Percentiles rank a stretch among this genome's conserved stretches.
Evolutionary conservation across 1,140 invertebrate genomes (phyloP).

Genomic region (Contarinia nasturtii): DNA sequence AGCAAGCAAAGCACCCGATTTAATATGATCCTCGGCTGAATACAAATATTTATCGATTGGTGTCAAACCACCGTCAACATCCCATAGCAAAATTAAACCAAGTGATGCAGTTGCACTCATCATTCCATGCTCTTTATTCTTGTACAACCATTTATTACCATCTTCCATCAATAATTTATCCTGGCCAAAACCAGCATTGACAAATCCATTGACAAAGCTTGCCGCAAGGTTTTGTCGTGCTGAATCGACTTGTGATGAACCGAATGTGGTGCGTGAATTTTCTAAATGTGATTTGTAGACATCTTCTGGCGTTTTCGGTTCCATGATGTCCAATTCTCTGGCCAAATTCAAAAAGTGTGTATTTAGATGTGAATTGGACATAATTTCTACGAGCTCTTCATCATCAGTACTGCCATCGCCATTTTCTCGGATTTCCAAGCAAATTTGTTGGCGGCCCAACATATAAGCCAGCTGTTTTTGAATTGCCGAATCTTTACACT

Average conservation of each 20-base stretch:
- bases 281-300: constrained; percentile 98
- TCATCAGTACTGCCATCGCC: constrained; percentile 42
- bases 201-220: constrained; percentile 98
- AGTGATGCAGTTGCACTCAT: constrained; percentile 92
- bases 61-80: constrained; percentile 93
- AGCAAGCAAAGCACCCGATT: constrained; percentile 90
- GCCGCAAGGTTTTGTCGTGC: constrained; percentile 92
- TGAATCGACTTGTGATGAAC: constrained; percentile 77
- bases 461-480: constrained; percentile 92
- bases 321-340: constrained; percentile 97
- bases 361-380: constrained; percentile 92
- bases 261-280: constrained; percentile 65
- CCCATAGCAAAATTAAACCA: constrained; percentile 87
- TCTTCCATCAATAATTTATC: constrained; percentile 95
- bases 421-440: constrained; percentile 49
- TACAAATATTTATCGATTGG: constrained; percentile 99
- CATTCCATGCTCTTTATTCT: constrained; percentile 99
- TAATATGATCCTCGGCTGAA: constrained; percentile 86
- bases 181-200: constrained; percentile 94
- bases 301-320: constrained; percentile 97
- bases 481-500: constrained; percentile 19
- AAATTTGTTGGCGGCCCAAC: constrained; percentile 91
- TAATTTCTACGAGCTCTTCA: constrained; percentile 84
- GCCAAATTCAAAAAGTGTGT: constrained; percentile 91
- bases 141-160: constrained; percentile 96